Base-by-base conservation (phyloP, 2,113 vertebrate species). In the Chaetorhynchus papuensis region DNA sequence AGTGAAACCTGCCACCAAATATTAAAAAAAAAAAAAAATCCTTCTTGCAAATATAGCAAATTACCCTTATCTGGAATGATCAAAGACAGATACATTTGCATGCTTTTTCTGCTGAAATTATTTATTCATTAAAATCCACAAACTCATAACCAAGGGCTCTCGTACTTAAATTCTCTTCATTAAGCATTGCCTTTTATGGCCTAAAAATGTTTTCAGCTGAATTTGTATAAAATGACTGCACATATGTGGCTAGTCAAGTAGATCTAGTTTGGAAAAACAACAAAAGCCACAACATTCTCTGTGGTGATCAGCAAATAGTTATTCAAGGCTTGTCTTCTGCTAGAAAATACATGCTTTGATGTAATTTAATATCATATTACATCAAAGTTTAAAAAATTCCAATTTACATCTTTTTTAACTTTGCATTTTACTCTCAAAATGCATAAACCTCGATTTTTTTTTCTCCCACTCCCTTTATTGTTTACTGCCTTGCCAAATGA, bases 121-220 rank as follows among this genome's bases (percentile, higher is more conserved):
- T 92, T 92, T 92, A 83, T 81, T 89, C 83, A 81, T 63, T 83
- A 91, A 89, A 93, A 83, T 79, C 71, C 75, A 93, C 53, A 92
- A 76, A 72, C 17, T 79, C 45, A 52, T 86, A 80, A 88, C 28
- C 9, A 2, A 63, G 12, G 31, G 22, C 30, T 74, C 50, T 90
- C 45, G 13, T 64, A 79, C 27, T 86, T 83, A 77, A 89, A 77
- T 64, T 81, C 28, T 81, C 83, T 81, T 95, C 64, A 87, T 83
- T 89, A 93, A 81, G 13, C 59, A 87, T 42, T 81, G 3, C 37
- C 54, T 89, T 95, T 93, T 70, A 81, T 65, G 20, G 20, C 17
- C 41, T 80, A 52, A 88, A 94, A 88, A 33, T 54, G 4, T 83
- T 95, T 83, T 72, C 33, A 69, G n/a, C 10, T 86, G 54, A 90